A percentile compares a stretch with the other conserved stretches of the same genome.
Conservation (phyloP, 1,140 invertebrate genomes). For the Homalodisca vitripennis region DNA sequence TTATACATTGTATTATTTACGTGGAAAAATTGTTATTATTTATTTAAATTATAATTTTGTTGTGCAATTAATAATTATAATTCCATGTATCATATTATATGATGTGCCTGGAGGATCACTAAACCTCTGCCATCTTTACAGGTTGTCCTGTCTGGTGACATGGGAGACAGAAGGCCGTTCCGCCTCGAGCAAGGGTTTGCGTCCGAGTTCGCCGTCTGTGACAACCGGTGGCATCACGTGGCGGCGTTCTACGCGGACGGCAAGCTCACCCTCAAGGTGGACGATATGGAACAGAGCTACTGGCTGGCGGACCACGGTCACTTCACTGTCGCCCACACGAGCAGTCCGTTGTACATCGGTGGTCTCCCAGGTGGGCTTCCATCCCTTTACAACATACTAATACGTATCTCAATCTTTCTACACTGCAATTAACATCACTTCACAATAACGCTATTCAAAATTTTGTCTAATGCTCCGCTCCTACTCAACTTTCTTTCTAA, state of each 20-base stretch:
- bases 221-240: conserved; percentile 85
- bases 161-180: conserved; percentile 61
- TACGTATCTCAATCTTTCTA: neutral
- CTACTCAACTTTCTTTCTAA: too few species aligned
- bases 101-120: too few species aligned
- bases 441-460: too few species aligned
- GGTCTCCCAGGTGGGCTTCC: conserved; percentile 79
- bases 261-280: conserved; percentile 69
- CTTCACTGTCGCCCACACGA: conserved; percentile 50
- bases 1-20: too few species aligned
- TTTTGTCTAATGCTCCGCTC: too few species aligned
- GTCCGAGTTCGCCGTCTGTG: conserved; percentile 63
- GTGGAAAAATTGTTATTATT: too few species aligned
- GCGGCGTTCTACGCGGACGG: conserved; percentile 69
- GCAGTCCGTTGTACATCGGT: conserved; percentile 76
- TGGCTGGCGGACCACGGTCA: conserved; percentile 52
- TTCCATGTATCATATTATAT: too few species aligned
- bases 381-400: neutral
- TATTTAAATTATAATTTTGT: too few species aligned
- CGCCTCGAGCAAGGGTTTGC: conserved; percentile 58
- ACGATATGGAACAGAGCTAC: conserved; percentile 59
- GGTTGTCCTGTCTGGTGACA: conserved; percentile 68
- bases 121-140: too few species aligned
- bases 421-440: neutral
- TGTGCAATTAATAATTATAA: too few species aligned